These are phyloP conservation scores for Ochlodes sylvanus DNA, from an alignment of 2,888 invertebrate genomes.

Conservation along the genomic window DNA sequence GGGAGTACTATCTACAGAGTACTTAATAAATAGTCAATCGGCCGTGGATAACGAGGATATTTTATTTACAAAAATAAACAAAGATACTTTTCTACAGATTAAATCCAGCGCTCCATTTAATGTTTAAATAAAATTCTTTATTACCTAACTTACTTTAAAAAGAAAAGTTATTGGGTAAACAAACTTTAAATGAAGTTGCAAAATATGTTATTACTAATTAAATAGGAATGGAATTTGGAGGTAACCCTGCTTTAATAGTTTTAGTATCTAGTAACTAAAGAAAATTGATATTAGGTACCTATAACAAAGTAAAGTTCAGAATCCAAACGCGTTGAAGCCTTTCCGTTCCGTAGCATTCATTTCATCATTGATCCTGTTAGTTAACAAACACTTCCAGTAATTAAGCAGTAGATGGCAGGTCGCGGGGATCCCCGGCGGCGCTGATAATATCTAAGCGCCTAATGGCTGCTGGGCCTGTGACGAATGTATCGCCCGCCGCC, in stretches of 20 bases:
- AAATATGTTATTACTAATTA: too few species aligned
- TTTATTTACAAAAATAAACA: not conserved
- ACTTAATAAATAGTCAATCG: slow-evolving; percentile 31
- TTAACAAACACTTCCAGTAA: slow-evolving; percentile 81
- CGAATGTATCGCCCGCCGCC: slow-evolving; percentile 79
- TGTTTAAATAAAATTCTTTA: too few species aligned
- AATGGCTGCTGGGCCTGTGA: slow-evolving; percentile 86
- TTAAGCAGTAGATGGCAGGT: slow-evolving; percentile 80
- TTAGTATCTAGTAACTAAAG: too few species aligned
- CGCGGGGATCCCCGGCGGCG: slow-evolving; percentile 79
- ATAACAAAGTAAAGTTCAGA: too few species aligned
- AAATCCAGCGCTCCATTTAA: too few species aligned
- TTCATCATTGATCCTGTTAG: slow-evolving; percentile 40
- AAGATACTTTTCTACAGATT: too few species aligned
- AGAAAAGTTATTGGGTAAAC: too few species aligned
- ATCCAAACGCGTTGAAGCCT: not conserved
- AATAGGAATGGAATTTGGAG: too few species aligned
- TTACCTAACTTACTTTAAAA: too few species aligned
- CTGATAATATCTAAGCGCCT: slow-evolving; percentile 86
- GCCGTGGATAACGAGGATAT: not conserved
- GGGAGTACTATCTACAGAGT: slow-evolving; percentile 40
- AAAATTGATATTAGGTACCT: too few species aligned
- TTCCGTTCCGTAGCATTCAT: slow-evolving; percentile 2
- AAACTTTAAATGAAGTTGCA: too few species aligned
- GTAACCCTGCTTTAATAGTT: too few species aligned